Conservation (phyloP, 2,888 invertebrate genomes). For the Euproctis similis region DNA sequence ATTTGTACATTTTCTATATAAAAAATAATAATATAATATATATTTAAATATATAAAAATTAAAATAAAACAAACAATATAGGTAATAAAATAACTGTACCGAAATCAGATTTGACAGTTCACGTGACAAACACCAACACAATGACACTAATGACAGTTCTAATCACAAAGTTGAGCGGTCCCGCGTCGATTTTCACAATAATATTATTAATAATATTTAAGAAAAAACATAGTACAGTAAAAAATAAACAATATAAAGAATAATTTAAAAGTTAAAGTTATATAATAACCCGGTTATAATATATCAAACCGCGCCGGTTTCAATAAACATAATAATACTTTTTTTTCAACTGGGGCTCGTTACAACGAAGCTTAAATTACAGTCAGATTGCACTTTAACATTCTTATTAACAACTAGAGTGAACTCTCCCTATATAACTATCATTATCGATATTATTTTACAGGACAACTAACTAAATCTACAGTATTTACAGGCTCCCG, state of each 20-base stretch:
- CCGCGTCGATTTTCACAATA: slow-evolving; percentile 40
- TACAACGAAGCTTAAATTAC: slow-evolving; percentile 64
- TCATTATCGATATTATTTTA: slow-evolving; percentile 50
- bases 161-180: slow-evolving; percentile 57
- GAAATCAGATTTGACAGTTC: slow-evolving; percentile 19
- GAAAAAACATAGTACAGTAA: slow-evolving; percentile 62
- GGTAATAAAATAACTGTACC: slow-evolving; percentile 17
- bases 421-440: too few species aligned
- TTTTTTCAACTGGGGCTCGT: slow-evolving; percentile 69
- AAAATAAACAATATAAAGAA: slow-evolving; percentile 69
- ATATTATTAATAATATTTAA: too few species aligned
- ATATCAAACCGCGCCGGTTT: slow-evolving; percentile 72
- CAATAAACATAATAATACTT: slow-evolving; percentile 75
- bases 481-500: slow-evolving; percentile 55
- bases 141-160: slow-evolving; percentile 30
- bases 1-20: slow-evolving; percentile 67
- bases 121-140: slow-evolving; percentile 26
- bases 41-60: slow-evolving; percentile 48
- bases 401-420: too few species aligned
- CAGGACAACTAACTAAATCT: slow-evolving; percentile 42
- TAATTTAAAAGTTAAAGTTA: slow-evolving; percentile 71
- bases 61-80: slow-evolving; percentile 28
- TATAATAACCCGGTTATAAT: slow-evolving; percentile 71
- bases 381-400: slow-evolving; percentile 71
- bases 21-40: too few species aligned